Evolutionary conservation across 1,140 invertebrate species (phyloP).

Genomic region (Portunus trituberculatus): DNA sequence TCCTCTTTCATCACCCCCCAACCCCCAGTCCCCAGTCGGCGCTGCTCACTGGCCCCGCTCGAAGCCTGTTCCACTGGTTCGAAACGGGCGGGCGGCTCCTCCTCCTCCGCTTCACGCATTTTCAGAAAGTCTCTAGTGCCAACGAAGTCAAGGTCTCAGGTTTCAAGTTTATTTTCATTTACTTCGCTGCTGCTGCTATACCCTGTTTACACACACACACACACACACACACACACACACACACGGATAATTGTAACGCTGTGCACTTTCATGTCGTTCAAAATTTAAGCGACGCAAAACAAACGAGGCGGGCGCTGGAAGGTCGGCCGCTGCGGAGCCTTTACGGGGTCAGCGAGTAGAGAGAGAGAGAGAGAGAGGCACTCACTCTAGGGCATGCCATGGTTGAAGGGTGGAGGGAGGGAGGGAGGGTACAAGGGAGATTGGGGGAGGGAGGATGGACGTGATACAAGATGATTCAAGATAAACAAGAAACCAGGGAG

Average conservation of each 20-base stretch:
- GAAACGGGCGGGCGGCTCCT: too few species aligned
- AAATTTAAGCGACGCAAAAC: not conserved
- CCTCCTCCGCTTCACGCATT: not conserved
- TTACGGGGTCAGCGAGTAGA: not conserved
- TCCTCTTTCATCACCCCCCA: not conserved
- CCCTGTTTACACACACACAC: not conserved
- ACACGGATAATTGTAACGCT: not conserved
- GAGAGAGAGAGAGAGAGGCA: not conserved
- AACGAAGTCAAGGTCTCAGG: not conserved
- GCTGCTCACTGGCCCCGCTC: not conserved
- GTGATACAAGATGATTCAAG: not conserved
- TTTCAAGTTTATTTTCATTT: not conserved
- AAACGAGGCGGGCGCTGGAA: not conserved
- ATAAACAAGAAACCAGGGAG: not conserved
- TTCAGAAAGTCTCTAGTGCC: not conserved
- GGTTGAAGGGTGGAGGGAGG: not conserved
- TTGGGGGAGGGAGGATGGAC: not conserved
- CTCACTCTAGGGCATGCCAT: not conserved
- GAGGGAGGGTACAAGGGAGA: not conserved
- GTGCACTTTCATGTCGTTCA: too few species aligned
- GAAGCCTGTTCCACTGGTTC: not conserved
- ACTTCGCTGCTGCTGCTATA: not conserved
- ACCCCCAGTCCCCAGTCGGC: too few species aligned
- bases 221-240: conserved; percentile 34
- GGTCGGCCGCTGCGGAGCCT: not conserved